Evolutionary conservation across 23 tunicate genomes (phyloP).

Genomic region (Oikopleura dioica): DNA sequence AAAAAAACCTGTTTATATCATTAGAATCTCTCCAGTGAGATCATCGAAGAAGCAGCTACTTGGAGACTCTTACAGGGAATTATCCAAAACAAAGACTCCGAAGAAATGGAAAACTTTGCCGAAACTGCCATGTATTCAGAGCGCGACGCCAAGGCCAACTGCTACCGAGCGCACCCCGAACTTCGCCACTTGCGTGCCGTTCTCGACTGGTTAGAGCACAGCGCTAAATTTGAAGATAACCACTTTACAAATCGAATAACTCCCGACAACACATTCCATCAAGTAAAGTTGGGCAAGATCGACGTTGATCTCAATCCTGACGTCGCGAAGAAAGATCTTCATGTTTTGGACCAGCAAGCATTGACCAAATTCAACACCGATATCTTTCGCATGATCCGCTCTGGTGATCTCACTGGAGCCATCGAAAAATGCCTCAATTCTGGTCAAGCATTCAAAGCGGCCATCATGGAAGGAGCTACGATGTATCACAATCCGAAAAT

Average conservation of each 20-base stretch:
- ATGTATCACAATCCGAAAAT: neutral
- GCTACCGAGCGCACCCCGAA: too few species aligned
- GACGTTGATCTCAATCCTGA: neutral
- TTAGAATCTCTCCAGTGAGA: neutral
- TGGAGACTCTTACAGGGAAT: neutral
- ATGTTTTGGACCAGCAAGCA: constrained; percentile 5
- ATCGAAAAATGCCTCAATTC: neutral
- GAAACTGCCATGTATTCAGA: neutral
- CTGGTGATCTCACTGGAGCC: neutral
- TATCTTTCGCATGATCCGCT: neutral
- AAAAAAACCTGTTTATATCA: too few species aligned
- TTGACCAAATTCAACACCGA: neutral
- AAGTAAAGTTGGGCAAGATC: neutral
- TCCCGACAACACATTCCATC: neutral
- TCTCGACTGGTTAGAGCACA: neutral
- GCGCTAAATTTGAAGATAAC: neutral
- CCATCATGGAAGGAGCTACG: constrained; percentile 8
- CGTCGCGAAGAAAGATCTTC: neutral
- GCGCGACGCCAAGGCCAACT: too few species aligned
- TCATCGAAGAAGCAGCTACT: neutral
- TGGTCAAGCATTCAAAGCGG: constrained; percentile 1
- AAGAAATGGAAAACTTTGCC: neutral
- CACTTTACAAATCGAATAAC: neutral
- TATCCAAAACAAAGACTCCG: neutral
- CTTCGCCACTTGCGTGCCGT: constrained; percentile 2